These are phyloP conservation scores for Sciurus carolinensis DNA, from an alignment of 2,797 vertebrate genomes.

Conservation along the genomic window DNA sequence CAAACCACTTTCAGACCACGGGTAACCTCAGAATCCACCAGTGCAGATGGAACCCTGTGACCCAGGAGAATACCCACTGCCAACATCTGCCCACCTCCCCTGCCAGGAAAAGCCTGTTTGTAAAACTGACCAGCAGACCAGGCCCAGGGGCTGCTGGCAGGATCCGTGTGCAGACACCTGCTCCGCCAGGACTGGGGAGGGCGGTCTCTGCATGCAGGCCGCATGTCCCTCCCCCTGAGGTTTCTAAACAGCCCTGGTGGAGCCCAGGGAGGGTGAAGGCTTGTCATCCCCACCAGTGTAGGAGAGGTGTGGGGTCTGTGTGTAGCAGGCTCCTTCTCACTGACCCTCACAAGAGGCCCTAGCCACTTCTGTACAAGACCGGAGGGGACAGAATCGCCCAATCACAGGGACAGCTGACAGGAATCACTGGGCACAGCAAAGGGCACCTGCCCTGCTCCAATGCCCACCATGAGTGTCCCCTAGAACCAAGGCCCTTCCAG, in stretches of 20 bases:
- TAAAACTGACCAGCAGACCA: constrained; percentile 23
- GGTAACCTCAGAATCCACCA: not conserved
- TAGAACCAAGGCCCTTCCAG: not conserved
- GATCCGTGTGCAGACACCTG: not conserved
- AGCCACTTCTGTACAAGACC: rapidly evolving
- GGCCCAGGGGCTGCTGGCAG: rapidly evolving
- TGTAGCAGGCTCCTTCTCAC: not conserved
- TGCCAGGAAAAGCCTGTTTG: constrained; percentile 51
- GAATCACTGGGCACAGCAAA: no score
- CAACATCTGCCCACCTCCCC: not conserved
- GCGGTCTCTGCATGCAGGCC: rapidly evolving
- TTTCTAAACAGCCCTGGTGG: not conserved
- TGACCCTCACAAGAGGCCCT: not conserved
- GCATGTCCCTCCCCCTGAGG: not conserved
- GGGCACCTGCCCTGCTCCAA: no score
- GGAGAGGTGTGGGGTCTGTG: not conserved
- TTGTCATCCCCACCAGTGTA: not conserved
- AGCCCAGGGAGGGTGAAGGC: not conserved
- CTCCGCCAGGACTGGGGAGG: not conserved
- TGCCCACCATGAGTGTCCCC: no score
- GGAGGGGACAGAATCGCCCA: rapidly evolving
- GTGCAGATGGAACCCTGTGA: not conserved
- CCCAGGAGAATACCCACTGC: constrained; percentile 27
- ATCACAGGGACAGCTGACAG: not conserved
- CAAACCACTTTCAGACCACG: not conserved